Evolutionary conservation across 2,888 invertebrate species (phyloP).

Genomic region (Napeogenes sylphis): DNA sequence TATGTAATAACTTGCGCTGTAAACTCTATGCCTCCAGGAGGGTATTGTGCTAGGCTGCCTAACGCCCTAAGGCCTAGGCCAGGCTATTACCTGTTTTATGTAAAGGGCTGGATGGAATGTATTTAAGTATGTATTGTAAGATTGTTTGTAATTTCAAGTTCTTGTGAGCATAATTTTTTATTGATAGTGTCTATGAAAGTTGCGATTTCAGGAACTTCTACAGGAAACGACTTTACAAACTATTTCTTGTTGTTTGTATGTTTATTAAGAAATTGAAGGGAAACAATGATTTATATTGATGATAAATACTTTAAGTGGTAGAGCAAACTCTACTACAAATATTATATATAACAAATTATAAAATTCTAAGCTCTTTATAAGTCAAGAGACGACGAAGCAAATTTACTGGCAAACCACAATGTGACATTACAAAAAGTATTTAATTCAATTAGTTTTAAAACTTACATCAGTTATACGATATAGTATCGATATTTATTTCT

Average conservation of each 20-base stretch:
- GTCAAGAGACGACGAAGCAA: too few relatives aligned
- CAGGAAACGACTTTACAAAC: too few relatives aligned
- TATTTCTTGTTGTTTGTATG: too few relatives aligned
- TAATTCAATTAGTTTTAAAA: slow-evolving; percentile 36
- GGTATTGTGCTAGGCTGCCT: slow-evolving; percentile 48
- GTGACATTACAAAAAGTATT: too few relatives aligned
- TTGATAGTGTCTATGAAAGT: neutral
- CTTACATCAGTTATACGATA: slow-evolving; percentile 42
- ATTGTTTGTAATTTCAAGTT: slow-evolving; percentile 21
- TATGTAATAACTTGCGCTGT: slow-evolving; percentile 58
- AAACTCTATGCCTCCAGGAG: slow-evolving; percentile 52
- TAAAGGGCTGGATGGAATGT: slow-evolving; percentile 27
- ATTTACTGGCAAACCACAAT: too few relatives aligned
- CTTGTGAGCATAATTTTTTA: slow-evolving; percentile 4
- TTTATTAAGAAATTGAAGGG: too few relatives aligned
- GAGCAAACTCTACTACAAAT: too few relatives aligned
- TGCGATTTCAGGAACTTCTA: too few relatives aligned
- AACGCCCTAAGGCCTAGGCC: slow-evolving; percentile 35
- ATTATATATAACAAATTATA: too few relatives aligned
- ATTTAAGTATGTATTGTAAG: slow-evolving; percentile 31
- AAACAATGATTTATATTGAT: too few relatives aligned
- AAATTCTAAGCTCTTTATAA: too few relatives aligned
- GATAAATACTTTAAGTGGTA: too few relatives aligned
- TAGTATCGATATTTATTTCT: slow-evolving; percentile 64
- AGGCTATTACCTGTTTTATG: slow-evolving; percentile 41